Evolutionary conservation across 2,113 vertebrate species (phyloP).

Genomic region (Anarrhichthys ocellatus): DNA sequence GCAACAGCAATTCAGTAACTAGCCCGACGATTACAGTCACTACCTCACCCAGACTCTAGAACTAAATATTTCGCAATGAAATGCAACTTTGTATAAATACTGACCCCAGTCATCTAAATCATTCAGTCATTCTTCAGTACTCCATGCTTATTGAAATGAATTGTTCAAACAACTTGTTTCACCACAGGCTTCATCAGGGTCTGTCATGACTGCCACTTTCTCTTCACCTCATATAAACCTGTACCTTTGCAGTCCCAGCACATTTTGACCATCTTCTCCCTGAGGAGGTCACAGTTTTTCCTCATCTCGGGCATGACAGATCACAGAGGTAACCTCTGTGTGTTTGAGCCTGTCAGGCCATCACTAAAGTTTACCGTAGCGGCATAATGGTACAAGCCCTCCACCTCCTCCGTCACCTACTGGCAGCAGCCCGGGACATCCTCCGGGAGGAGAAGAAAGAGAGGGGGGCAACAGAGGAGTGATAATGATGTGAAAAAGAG

Average conservation of each 20-base stretch:
- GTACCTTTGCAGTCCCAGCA: background rate
- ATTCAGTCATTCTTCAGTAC: background rate
- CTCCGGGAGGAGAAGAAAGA: conserved; percentile 15
- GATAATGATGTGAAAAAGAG: conserved; percentile 66
- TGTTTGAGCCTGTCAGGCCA: conserved; percentile 41
- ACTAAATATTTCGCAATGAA: background rate
- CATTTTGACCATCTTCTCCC: conserved; percentile 1
- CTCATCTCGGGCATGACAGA: conserved; percentile 31
- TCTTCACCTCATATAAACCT: conserved; percentile 1
- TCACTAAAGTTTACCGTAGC: conserved; percentile 47
- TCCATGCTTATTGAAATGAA: background rate
- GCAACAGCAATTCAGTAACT: background rate
- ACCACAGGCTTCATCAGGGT: background rate
- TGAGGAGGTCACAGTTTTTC: conserved; percentile 28
- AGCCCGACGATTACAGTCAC: background rate
- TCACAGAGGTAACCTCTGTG: conserved; percentile 27
- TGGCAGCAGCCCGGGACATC: conserved; percentile 23
- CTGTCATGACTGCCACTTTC: conserved; percentile 1
- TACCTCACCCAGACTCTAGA: background rate
- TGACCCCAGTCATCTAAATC: background rate
- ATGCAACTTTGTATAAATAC: background rate
- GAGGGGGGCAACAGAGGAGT: conserved; percentile 30
- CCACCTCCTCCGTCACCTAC: conserved; percentile 20
- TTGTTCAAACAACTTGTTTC: background rate
- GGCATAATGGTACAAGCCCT: conserved; percentile 9